These are phyloP conservation scores for Poecilus cupreus DNA, from an alignment of 2,888 invertebrate genomes.

Conservation along the genomic window DNA sequence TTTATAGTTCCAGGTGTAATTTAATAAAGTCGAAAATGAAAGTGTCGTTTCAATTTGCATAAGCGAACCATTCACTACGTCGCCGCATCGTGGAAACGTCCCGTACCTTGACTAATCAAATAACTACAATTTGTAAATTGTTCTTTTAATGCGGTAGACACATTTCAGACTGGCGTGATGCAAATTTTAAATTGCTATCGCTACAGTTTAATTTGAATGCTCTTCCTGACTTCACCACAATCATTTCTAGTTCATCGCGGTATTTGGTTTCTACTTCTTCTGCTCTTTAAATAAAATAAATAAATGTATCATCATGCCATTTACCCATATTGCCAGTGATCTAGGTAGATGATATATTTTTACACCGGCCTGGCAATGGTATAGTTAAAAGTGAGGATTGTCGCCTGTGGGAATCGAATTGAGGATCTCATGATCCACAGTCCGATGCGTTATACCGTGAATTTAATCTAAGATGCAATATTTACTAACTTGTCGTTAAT, in stretches of 20 bases:
- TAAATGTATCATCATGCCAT: too few species aligned
- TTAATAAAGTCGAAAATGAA: constrained; percentile 42
- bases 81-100: not conserved
- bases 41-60: constrained; percentile 32
- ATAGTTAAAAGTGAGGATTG: too few species aligned
- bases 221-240: not conserved
- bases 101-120: constrained; percentile 20
- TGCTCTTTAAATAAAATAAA: too few species aligned
- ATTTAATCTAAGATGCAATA: too few species aligned
- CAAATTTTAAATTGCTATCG: not conserved
- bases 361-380: too few species aligned
- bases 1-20: constrained; percentile 36
- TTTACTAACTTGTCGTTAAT: too few species aligned
- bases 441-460: too few species aligned
- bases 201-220: not conserved
- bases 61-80: constrained; percentile 17
- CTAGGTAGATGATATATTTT: too few species aligned
- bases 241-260: not conserved
- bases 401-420: too few species aligned
- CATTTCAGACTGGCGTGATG: not conserved
- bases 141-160: constrained; percentile 23
- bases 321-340: too few species aligned
- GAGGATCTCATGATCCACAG: too few species aligned
- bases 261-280: not conserved
- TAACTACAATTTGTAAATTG: constrained; percentile 47